A percentile compares a stretch with the other conserved stretches of the same genome.
Evolutionary conservation across 2,113 vertebrate species (phyloP).

Genomic region (Aspidoscelis tigris): DNA sequence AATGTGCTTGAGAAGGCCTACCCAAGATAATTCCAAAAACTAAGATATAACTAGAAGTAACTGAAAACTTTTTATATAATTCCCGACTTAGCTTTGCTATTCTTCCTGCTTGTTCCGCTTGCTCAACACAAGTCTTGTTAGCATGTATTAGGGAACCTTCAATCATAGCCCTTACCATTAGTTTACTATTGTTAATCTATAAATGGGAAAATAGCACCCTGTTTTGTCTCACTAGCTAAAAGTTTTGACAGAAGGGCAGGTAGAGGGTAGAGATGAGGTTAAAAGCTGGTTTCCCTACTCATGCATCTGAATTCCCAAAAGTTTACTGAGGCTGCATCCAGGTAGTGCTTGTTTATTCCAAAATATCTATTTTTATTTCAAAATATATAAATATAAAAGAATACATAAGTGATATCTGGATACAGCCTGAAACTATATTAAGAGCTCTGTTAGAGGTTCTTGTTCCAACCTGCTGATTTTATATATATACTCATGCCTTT

Average conservation of each 20-base stretch:
- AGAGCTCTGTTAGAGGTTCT: constrained; percentile 50
- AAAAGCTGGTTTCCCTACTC: too few relatives aligned
- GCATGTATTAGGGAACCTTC: neutral
- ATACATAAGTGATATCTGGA: too few relatives aligned
- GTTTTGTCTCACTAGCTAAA: too few relatives aligned
- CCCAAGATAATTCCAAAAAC: constrained; percentile 67
- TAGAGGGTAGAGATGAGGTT: too few relatives aligned
- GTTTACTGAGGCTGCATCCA: too few relatives aligned
- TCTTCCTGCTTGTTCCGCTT: constrained; percentile 35
- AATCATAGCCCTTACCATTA: too few relatives aligned
- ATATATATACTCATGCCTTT: constrained; percentile 59
- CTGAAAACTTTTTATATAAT: constrained; percentile 7
- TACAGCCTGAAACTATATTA: neutral
- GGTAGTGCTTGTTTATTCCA: neutral
- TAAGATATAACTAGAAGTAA: constrained; percentile 55
- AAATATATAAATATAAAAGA: too few relatives aligned
- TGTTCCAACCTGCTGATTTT: constrained; percentile 58
- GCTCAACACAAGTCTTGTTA: constrained; percentile 42
- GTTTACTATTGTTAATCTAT: too few relatives aligned
- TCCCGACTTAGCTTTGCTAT: constrained; percentile 40
- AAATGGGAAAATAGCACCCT: too few relatives aligned
- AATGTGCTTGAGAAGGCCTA: constrained; percentile 47
- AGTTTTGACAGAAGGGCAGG: too few relatives aligned
- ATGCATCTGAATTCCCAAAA: too few relatives aligned
- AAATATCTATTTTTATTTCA: too few relatives aligned